phyloP scores from a whole-genome alignment of 2,888 invertebrate species.

The Drosophila acutilabella region DNA sequence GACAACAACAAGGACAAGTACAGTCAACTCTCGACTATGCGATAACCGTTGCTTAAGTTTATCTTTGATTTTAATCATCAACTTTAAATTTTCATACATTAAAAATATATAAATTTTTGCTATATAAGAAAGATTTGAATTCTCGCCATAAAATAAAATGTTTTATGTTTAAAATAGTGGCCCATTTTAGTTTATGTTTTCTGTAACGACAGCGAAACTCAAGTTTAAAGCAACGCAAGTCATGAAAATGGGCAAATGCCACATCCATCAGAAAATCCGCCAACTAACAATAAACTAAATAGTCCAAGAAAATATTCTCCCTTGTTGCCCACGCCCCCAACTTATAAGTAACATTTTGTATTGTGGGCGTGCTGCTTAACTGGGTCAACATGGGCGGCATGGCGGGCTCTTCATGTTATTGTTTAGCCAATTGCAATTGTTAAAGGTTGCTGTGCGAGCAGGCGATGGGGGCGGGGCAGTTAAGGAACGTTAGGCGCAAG shows the following conservation, averaged over 20 bases:
- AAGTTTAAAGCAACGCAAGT: slow-evolving; percentile 53
- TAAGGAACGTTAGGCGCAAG: too few species aligned
- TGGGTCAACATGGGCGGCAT: slow-evolving; percentile 48
- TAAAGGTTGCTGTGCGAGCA: slow-evolving; percentile 17
- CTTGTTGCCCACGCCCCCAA: not conserved
- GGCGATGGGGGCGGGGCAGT: not conserved
- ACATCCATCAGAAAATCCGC: slow-evolving; percentile 51
- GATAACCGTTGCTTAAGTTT: not conserved
- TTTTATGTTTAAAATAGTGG: too few species aligned
- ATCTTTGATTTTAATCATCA: too few species aligned
- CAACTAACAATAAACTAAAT: slow-evolving; percentile 49
- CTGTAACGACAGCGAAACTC: slow-evolving; percentile 32
- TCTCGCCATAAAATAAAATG: not conserved
- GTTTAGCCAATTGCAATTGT: slow-evolving; percentile 63
- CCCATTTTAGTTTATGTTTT: too few species aligned
- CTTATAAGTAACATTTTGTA: slow-evolving; percentile 9
- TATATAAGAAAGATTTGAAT: not conserved
- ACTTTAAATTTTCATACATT: not conserved
- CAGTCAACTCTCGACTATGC: not conserved
- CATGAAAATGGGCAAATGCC: slow-evolving; percentile 38
- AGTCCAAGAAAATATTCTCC: slow-evolving; percentile 37
- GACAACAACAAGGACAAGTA: slow-evolving; percentile 31
- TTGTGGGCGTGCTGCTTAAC: slow-evolving; percentile 32
- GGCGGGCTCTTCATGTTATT: slow-evolving; percentile 44
- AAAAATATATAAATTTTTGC: not conserved